Conservation (phyloP, 30 jellyfish, hydroid and myxozoan species). For the Sanderia malayensis region DNA sequence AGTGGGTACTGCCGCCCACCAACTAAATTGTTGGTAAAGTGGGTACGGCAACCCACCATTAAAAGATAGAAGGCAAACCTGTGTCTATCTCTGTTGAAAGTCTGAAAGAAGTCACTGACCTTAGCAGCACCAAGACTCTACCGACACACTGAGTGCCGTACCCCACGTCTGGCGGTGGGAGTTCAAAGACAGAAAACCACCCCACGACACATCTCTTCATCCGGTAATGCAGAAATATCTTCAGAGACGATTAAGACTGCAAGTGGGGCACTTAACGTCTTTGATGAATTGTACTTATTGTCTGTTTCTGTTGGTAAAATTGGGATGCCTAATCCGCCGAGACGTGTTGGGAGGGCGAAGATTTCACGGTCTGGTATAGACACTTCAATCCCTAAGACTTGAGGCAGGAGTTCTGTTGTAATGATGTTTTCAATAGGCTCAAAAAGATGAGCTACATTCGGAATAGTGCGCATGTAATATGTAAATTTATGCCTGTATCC, state of each 20-base stretch:
- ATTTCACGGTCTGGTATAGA: background rate
- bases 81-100: no score
- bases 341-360: constrained; percentile 7
- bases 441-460: background rate
- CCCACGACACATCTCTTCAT: no score
- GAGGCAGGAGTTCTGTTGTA: constrained; percentile 3
- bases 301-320: constrained; percentile 1
- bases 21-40: no score
- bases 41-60: no score
- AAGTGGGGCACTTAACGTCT: constrained; percentile 1
- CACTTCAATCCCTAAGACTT: background rate
- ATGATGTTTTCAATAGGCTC: background rate
- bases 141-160: no score
- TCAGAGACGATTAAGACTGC: background rate
- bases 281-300: background rate
- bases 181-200: no score
- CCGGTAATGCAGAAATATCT: constrained; percentile 1
- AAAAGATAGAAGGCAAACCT: no score
- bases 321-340: constrained; percentile 5
- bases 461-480: constrained; percentile 8
- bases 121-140: no score
- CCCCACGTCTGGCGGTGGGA: no score
- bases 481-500: background rate
- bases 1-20: no score
- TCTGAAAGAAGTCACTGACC: no score